Evolutionary conservation across 2,888 invertebrate genomes (phyloP).

Genomic region (Oscheius sp.): DNA sequence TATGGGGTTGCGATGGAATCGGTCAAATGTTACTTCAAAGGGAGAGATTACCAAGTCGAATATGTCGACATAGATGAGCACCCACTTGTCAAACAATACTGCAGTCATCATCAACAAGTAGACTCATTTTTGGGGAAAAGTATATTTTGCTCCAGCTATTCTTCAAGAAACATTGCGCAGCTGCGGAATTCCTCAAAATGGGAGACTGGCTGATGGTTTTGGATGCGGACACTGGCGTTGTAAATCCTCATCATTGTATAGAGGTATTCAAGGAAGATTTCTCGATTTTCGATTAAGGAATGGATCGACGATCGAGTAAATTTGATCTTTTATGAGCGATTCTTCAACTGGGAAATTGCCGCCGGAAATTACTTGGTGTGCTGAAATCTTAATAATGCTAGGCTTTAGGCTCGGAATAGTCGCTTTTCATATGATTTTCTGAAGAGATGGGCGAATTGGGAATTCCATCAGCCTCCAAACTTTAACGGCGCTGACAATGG

Average conservation of each 20-base stretch:
- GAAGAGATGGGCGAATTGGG: constrained; percentile 56
- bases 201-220: constrained; percentile 69
- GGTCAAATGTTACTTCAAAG: constrained; percentile 63
- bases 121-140: neutral
- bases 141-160: constrained; percentile 66
- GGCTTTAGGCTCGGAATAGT: constrained; percentile 50
- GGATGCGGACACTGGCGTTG: constrained; percentile 68
- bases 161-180: constrained; percentile 69
- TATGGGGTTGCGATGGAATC: constrained; percentile 64
- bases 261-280: too few species aligned
- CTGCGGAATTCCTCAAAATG: constrained; percentile 63
- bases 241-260: constrained; percentile 69
- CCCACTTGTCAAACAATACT: constrained; percentile 47
- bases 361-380: constrained; percentile 67
- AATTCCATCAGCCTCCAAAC: constrained; percentile 57
- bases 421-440: constrained; percentile 47
- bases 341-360: constrained; percentile 70
- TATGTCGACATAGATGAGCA: constrained; percentile 63
- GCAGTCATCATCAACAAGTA: constrained; percentile 57
- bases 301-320: constrained; percentile 68
- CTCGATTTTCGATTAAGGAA: too few species aligned
- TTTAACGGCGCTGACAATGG: constrained; percentile 68
- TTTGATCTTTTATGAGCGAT: constrained; percentile 68
- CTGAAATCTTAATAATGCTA: neutral
- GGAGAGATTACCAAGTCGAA: constrained; percentile 58